phyloP scores from a whole-genome alignment of 2,797 vertebrate species.

The Staurois parvus region DNA sequence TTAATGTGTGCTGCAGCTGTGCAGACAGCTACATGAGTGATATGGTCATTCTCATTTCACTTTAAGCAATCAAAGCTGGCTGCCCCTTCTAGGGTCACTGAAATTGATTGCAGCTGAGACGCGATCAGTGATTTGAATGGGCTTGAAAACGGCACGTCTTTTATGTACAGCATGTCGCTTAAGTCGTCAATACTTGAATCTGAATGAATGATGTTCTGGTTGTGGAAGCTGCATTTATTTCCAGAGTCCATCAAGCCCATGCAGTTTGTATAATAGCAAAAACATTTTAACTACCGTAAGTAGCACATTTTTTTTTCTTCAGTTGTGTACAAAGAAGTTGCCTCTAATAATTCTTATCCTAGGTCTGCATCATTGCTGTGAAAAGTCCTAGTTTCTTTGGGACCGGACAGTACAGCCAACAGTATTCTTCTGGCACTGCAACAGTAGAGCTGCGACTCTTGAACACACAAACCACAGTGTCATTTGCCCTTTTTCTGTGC shows the following conservation, averaged over 20 bases:
- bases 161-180: constrained; percentile 17
- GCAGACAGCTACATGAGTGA: constrained; percentile 45
- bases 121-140: constrained; percentile 20
- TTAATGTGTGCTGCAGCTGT: constrained; percentile 16
- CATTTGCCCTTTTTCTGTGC: too few species aligned
- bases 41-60: constrained; percentile 49
- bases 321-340: too few species aligned
- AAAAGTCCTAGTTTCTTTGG: too few species aligned
- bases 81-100: constrained; percentile 46
- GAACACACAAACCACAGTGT: too few species aligned
- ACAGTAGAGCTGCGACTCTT: too few species aligned
- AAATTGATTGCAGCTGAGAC: constrained; percentile 42
- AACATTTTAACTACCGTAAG: neutral
- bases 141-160: constrained; percentile 12
- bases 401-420: too few species aligned
- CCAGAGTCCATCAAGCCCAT: neutral
- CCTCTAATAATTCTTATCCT: too few species aligned
- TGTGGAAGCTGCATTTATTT: neutral
- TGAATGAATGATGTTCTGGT: constrained; percentile 16
- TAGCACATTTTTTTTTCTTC: too few species aligned
- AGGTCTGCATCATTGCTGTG: too few species aligned
- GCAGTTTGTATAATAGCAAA: neutral
- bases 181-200: constrained; percentile 9
- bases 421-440: too few species aligned
- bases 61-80: constrained; percentile 35